A percentile compares a stretch with the other conserved stretches of the same genome.
Conservation (phyloP, 2,797 vertebrate species). For the Xiphophorus birchmanni region DNA sequence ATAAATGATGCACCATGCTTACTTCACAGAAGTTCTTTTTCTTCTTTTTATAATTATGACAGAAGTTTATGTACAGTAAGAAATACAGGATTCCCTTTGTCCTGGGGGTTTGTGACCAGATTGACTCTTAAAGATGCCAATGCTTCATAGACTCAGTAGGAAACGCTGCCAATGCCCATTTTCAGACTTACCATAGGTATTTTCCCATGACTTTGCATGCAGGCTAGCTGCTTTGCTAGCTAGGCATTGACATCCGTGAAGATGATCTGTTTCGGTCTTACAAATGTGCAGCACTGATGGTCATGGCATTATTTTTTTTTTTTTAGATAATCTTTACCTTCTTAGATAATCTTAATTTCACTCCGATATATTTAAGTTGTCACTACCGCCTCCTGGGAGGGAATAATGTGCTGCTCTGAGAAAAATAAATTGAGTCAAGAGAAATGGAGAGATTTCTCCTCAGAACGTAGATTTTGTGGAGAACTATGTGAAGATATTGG, state of each 20-base stretch:
- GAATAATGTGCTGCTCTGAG: not conserved
- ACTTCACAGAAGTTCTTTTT: not conserved
- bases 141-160: not conserved
- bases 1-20: not conserved
- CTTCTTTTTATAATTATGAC: not conserved
- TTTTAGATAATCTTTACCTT: no score
- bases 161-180: not conserved
- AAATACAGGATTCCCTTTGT: not conserved
- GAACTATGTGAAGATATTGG: not conserved
- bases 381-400: not conserved
- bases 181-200: no score
- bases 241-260: not conserved
- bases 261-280: not conserved
- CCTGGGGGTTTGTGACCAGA: not conserved
- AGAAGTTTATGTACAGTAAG: not conserved
- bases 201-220: not conserved
- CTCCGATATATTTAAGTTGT: not conserved
- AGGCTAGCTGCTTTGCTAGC: slow-evolving; percentile 1
- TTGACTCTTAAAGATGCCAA: not conserved
- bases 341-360: no score
- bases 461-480: not conserved
- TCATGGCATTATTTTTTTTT: not conserved
- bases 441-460: not conserved
- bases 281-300: not conserved
- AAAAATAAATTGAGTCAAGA: not conserved